Evolutionary conservation across 2,797 vertebrate genomes (phyloP).

Genomic region (Pseudochirops cupreus): DNA sequence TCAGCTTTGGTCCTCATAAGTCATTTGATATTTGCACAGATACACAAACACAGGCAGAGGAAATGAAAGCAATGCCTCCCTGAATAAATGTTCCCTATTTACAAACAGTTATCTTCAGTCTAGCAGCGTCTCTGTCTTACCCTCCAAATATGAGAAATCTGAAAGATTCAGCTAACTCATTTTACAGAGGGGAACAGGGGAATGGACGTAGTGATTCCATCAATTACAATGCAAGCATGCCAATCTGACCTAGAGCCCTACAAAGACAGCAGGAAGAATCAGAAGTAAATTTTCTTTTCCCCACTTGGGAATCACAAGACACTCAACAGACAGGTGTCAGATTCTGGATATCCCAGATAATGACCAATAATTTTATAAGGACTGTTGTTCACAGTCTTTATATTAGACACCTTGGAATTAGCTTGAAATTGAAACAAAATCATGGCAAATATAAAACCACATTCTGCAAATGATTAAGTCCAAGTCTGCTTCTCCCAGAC

Average conservation of each 20-base stretch:
- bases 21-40: not conserved
- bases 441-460: not conserved
- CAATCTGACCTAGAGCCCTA: not conserved
- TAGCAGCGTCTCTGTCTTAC: conserved; percentile 1
- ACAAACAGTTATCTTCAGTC: not conserved
- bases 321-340: not conserved
- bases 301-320: not conserved
- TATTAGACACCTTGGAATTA: not conserved
- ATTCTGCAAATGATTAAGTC: not conserved
- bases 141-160: rapidly evolving
- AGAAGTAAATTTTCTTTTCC: not conserved
- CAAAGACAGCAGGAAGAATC: not conserved
- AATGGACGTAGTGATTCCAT: rapidly evolving
- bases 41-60: not conserved
- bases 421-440: not conserved
- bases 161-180: not conserved
- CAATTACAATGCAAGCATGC: not conserved
- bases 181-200: not conserved
- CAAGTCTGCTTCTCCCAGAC: not conserved
- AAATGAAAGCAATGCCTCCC: not conserved
- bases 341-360: not conserved
- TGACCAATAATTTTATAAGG: not conserved
- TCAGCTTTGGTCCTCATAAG: not conserved
- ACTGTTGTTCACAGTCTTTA: not conserved
- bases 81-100: not conserved